Conservation (phyloP, 2,888 invertebrate species). For the Agonum fuliginosum region DNA sequence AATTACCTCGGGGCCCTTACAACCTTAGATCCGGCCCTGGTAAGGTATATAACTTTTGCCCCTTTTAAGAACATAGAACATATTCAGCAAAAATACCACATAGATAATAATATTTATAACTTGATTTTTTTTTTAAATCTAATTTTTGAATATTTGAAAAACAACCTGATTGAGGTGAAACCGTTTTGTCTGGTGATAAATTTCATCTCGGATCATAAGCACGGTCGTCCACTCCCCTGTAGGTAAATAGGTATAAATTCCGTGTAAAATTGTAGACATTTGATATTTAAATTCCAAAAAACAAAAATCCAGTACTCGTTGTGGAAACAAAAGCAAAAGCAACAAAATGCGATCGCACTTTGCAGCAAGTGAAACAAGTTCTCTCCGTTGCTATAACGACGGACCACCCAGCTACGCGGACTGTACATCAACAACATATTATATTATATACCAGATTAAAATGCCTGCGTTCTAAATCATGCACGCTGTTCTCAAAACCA, state of each 20-base stretch:
- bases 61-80: too few relatives aligned
- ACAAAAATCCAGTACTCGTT: background rate
- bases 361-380: conserved; percentile 33
- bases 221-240: background rate
- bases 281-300: conserved; percentile 47
- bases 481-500: too few relatives aligned
- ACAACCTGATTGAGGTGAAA: too few relatives aligned
- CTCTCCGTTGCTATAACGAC: conserved; percentile 26
- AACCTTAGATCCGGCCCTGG: too few relatives aligned
- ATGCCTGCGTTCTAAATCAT: background rate
- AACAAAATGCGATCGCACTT: background rate
- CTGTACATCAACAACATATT: background rate
- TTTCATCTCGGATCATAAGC: background rate
- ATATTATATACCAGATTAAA: background rate
- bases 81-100: too few relatives aligned
- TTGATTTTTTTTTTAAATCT: too few relatives aligned
- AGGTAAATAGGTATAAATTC: conserved; percentile 7
- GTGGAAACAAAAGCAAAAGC: conserved; percentile 3
- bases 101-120: too few relatives aligned
- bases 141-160: too few relatives aligned
- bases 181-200: background rate
- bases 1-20: too few relatives aligned
- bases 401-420: conserved; percentile 26
- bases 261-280: conserved; percentile 29
- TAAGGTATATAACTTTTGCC: too few relatives aligned